Percentiles rank a stretch among this genome's conserved stretches.
Evolutionary conservation across 2,888 invertebrate genomes (phyloP).

Genomic region (Cephalotes varians): DNA sequence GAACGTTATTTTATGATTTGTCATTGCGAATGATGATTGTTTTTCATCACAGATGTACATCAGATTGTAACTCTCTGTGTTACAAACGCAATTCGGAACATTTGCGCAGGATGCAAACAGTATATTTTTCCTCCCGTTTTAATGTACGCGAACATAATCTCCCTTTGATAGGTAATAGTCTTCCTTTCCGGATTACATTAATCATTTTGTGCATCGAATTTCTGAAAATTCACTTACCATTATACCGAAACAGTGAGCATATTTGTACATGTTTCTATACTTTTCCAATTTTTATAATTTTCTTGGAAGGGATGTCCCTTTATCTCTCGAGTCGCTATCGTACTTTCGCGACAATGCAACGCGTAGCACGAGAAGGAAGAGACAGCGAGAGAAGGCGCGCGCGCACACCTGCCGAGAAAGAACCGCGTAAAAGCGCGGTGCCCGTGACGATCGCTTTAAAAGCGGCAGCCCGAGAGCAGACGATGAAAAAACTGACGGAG

Average conservation of each 20-base stretch:
- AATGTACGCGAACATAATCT: not conserved
- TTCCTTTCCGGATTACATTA: conserved; percentile 5
- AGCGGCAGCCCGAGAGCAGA: conserved; percentile 77
- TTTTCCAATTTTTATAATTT: conserved; percentile 22
- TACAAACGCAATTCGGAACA: not conserved
- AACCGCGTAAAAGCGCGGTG: conserved; percentile 75
- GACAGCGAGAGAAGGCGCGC: conserved; percentile 53
- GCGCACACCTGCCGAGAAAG: conserved; percentile 73
- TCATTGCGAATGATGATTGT: not conserved
- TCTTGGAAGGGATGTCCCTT: not conserved
- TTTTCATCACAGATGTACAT: not conserved
- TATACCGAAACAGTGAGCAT: not conserved
- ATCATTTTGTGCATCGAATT: not conserved
- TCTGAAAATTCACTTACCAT: not conserved
- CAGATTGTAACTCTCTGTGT: not conserved
- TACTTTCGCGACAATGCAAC: conserved; percentile 15
- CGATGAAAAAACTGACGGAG: conserved; percentile 82
- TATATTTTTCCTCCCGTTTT: not conserved
- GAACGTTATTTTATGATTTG: not conserved
- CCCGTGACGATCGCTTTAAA: conserved; percentile 79
- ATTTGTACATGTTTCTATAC: not conserved
- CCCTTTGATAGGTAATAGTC: not conserved
- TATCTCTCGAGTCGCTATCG: conserved; percentile 2
- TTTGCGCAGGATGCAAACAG: not conserved
- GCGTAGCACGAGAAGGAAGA: conserved; percentile 38